phyloP scores from a whole-genome alignment of 2,113 vertebrate species.

The Gnathonemus longibarbis region DNA sequence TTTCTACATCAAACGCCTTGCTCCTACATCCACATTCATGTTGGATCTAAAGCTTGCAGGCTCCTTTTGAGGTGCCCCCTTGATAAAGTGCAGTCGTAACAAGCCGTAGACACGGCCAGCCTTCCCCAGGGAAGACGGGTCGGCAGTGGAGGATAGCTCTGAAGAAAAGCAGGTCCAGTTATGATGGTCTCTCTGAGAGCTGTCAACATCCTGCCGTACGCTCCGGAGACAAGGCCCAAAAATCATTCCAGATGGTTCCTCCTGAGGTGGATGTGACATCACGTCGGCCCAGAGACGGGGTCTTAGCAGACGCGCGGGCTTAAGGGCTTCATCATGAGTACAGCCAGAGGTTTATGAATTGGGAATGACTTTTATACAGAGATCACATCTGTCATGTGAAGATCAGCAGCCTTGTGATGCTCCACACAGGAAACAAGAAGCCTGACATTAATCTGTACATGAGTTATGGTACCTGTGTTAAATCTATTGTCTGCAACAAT shows the following conservation, averaged over 20 bases:
- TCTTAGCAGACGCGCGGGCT: not conserved
- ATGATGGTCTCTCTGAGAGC: not conserved
- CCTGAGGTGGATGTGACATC: not conserved
- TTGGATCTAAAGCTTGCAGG: not conserved
- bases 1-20: not conserved
- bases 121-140: not conserved
- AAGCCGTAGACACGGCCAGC: not conserved
- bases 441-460: not conserved
- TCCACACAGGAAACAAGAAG: not conserved
- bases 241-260: conserved; percentile 3
- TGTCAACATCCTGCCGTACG: not conserved
- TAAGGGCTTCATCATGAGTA: not conserved
- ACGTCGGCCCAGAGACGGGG: not conserved
- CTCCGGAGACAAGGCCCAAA: not conserved
- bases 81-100: not conserved
- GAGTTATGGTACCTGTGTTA: not conserved
- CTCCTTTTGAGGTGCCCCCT: not conserved
- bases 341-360: not conserved
- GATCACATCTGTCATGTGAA: not conserved
- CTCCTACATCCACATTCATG: not conserved
- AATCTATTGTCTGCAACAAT: not conserved
- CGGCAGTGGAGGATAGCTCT: not conserved
- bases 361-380: not conserved
- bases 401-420: not conserved
- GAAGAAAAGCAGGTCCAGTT: not conserved